Base-by-base conservation (phyloP, 2,797 vertebrate species). In the Gallirallus australis region DNA sequence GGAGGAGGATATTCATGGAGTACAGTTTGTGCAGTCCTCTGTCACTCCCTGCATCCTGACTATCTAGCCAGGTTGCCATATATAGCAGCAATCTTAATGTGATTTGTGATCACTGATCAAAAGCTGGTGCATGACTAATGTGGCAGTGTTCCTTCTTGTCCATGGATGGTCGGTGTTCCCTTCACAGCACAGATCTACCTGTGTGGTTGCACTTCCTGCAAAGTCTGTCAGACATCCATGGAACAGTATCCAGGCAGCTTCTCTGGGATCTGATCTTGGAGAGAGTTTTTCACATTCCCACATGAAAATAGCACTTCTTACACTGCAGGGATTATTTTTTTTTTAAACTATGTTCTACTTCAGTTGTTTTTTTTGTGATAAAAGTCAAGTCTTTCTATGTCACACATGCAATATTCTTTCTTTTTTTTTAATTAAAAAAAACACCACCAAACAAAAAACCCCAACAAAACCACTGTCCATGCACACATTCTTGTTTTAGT, bases 51-150 rank as follows among this genome's bases (percentile, higher is more conserved):
- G 35, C 1, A 2, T 86, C 50, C 42, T 52, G 65, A 27, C 78
- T 90, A 35, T 72, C 66, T 80, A 75, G 90, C 90, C 72, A 92
- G 78, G 63, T 68, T 95, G 89, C 97, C 96, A 94, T 97, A 97
- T 97, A 97, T 97, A 97, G 96, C 84, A 63, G 80, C 68, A 81
- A 90, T 92, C 45, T 84, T 82, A 10, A 9, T 80, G 68, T 85
- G 78, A 82, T 96, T 95, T 97, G 89, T 90, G 83, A 69, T 87
- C 39, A 48, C 86, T 79, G 63, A 86, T 92, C 68, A 77, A 53
- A 90, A 80, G 71, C 75, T 92, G 90, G 60, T 17, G 40, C 21
- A 31, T 93, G 83, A 86, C 68, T 96, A 89, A 93, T 27, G 48
- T 15, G 11, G 48, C 60, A 93, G 80, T 47, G 19, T 92, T 96